Conservation (phyloP, 2,113 vertebrate genomes). For the Sylvietta virens region DNA sequence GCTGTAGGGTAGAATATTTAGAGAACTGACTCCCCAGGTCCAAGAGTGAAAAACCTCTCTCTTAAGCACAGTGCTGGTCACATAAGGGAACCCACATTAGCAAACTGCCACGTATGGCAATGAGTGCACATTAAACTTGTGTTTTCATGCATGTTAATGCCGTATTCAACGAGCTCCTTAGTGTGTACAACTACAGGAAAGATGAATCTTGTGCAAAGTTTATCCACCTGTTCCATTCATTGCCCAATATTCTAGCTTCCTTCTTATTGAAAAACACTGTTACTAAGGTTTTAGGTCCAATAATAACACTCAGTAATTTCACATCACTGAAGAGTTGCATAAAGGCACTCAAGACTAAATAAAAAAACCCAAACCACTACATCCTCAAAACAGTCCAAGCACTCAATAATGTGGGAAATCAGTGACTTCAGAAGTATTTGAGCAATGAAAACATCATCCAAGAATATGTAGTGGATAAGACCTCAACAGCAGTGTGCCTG, state of each 20-base stretch:
- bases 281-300: not conserved
- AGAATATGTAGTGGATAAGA: not conserved
- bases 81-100: not conserved
- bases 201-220: not conserved
- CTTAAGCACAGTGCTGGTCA: not conserved
- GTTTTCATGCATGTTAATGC: not conserved
- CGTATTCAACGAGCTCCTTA: not conserved
- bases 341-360: not conserved
- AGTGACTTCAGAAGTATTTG: not conserved
- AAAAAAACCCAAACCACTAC: not conserved
- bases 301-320: not conserved
- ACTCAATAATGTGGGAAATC: not conserved
- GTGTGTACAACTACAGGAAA: not conserved
- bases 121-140: not conserved
- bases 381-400: not conserved
- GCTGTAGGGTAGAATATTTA: not conserved
- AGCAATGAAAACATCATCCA: not conserved
- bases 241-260: not conserved
- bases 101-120: not conserved
- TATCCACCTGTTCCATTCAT: not conserved
- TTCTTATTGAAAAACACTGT: not conserved
- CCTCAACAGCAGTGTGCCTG: not conserved
- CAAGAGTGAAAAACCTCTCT: not conserved
- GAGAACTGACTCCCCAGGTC: not conserved
- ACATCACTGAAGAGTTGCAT: not conserved